Evolutionary conservation across 1,140 invertebrate species (phyloP), one percentile per base, ranked within the genome.

Genomic region (Drosophila nebulosa): DNA sequence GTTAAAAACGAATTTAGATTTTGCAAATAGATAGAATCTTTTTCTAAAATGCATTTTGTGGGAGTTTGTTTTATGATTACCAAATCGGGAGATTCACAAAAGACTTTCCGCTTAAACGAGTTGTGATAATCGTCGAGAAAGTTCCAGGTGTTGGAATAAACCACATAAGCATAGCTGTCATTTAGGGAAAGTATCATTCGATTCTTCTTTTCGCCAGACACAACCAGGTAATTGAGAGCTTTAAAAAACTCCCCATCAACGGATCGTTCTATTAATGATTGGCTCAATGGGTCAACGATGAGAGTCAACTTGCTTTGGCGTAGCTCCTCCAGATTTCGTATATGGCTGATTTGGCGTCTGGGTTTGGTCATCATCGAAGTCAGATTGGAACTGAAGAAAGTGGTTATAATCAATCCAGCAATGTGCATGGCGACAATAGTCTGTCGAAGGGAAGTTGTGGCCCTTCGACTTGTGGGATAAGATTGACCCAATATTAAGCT

Each of bases 281-380:
- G 6, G 0, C 7, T 10, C 7, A 9, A 14, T 3, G 2, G 1
- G 5, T 60, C 57, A n/a, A 22, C 32, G 3, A 51, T 4, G 0
- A 70, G 52, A 1, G 53, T 16, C 7, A 80, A 6, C 14, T 61
- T 61, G 46, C 72, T 80, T 0, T 21, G 12, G 0, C 68, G 39
- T 1, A 80, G 14, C 6, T 80, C 67, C 1, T 76, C 7, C 5
- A 80, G 64, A 10, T 30, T 75, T 0, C 10, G 0, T 0, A 80
- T 58, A 10, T 66, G 26, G 1, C n/a, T 30, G 0, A 12, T 1
- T 0, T 42, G 1, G 0, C 50, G 56, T 5, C 35, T n/a, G n/a
- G n/a, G 36, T 7, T 61, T 76, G 1, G 60, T 73, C 1, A 80
- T 35, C 16, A 80, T 7, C 0, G 78, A 63, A 27, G 61, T 80